These are phyloP conservation scores for Aphelenchoides bicaudatus DNA, from an alignment of 2,888 invertebrate genomes.

Conservation along the genomic window DNA sequence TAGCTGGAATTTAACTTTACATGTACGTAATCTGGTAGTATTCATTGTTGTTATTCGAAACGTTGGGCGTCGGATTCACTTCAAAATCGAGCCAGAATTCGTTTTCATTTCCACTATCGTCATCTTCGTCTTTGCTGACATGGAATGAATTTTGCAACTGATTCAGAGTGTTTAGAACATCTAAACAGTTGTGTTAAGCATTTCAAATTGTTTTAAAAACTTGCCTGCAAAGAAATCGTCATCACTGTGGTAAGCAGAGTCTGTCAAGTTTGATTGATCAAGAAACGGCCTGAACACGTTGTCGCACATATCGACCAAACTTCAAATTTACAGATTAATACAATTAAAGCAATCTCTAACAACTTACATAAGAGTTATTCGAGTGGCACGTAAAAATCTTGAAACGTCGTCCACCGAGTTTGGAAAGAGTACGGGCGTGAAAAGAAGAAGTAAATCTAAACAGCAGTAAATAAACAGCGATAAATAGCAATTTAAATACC, in stretches of 20 bases:
- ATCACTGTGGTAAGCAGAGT: constrained; percentile 31
- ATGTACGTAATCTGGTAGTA: constrained; percentile 25
- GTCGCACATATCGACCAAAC: constrained; percentile 35
- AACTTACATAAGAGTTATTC: constrained; percentile 31
- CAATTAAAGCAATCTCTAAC: no score
- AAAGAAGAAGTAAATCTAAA: constrained; percentile 35
- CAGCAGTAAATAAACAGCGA: not conserved
- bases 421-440: constrained; percentile 38
- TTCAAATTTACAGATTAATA: no score
- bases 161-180: constrained; percentile 47
- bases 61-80: not conserved
- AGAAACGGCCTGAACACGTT: constrained; percentile 34
- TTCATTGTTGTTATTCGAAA: constrained; percentile 8
- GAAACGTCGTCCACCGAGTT: constrained; percentile 32
- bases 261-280: constrained; percentile 8
- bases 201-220: not conserved
- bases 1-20: not conserved
- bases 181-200: constrained; percentile 27
- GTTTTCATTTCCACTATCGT: constrained; percentile 1
- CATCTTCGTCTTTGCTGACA: constrained; percentile 17
- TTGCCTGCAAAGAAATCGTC: constrained; percentile 34
- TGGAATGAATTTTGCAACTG: constrained; percentile 38
- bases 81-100: constrained; percentile 5
- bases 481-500: constrained; percentile 12
- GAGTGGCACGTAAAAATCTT: constrained; percentile 34